Evolutionary conservation across 2,113 vertebrate species (phyloP).

Genomic region (Ceuthmochares aereus): DNA sequence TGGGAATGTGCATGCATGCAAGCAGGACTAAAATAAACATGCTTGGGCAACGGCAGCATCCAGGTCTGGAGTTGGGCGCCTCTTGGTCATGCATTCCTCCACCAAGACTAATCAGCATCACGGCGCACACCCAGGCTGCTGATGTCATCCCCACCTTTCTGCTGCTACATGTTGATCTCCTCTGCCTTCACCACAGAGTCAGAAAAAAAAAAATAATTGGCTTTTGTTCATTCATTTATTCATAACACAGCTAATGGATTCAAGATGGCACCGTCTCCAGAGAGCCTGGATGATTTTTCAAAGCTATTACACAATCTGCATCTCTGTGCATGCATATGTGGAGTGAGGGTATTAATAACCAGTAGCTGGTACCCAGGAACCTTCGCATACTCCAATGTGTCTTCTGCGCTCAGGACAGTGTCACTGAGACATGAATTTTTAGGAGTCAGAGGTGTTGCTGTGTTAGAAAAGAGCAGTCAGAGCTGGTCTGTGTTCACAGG

Average conservation of each 20-base stretch:
- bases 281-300: not conserved
- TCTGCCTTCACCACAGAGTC: not conserved
- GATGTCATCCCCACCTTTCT: not conserved
- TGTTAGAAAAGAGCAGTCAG: not conserved
- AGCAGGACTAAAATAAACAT: not conserved
- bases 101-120: not conserved
- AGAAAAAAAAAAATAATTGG: not conserved
- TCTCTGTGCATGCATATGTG: not conserved
- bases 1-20: not conserved
- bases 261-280: not conserved
- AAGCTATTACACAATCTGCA: not conserved
- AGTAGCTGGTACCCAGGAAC: not conserved
- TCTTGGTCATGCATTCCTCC: accelerated
- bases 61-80: not conserved
- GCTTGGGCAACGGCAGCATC: not conserved
- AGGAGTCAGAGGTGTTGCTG: not conserved
- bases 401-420: not conserved
- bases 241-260: not conserved
- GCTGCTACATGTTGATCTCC: not conserved
- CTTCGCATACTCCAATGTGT: not conserved
- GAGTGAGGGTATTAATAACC: not conserved
- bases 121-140: accelerated
- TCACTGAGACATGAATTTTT: not conserved
- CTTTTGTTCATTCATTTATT: not conserved
- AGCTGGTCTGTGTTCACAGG: not conserved